Base-by-base conservation (phyloP, 2,113 vertebrate genomes). In the Actenoides lindsayi region DNA sequence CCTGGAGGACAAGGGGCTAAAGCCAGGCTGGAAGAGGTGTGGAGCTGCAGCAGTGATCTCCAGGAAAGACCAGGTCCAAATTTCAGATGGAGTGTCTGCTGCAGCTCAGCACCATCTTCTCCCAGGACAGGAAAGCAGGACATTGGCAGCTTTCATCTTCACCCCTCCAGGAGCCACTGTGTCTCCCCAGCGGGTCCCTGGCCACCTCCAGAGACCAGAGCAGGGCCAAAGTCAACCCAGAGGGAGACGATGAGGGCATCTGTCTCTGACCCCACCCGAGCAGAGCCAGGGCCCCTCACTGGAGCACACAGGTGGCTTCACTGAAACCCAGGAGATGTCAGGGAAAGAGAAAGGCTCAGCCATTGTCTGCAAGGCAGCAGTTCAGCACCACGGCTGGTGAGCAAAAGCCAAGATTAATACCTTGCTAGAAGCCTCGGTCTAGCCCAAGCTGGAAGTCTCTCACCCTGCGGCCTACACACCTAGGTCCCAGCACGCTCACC, bases 391-490 rank as follows among this genome's bases (percentile, higher is more conserved):
- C 18, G 73, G 64, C 35, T 5, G 50, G 39, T 42, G 79, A 90
- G 44, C 11, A 50, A 42, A 84, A 62, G 27, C 33, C 48, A 81
- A 91, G n/a, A 83, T 27, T 82, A 64, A 74, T 70, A 73, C 25
- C 44, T n/a, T 50, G 46, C 39, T 82, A 33, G 4, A 33, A 81
- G 74, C 54, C 41, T 8, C 1, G 3, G 39, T 28, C 44, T 77
- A 74, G 44, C 25, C 39, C 50, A 44, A n/a, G 31, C 35, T 78
- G 33, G 16, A 75, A 46, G 30, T 11, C 25, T 79, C 50, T 24
- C 0, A 0, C 6, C 6, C 0, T 0, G 0, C 15, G 44, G 65
- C 28, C 39, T 46, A 46, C 19, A 46, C 50, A 51, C 53, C 82
- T 23, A 74, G 20, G 33, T n/a, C 28, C 35, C 60, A 51, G 56